Base-by-base conservation (phyloP, 2,797 vertebrate species). In the Picus viridis region DNA sequence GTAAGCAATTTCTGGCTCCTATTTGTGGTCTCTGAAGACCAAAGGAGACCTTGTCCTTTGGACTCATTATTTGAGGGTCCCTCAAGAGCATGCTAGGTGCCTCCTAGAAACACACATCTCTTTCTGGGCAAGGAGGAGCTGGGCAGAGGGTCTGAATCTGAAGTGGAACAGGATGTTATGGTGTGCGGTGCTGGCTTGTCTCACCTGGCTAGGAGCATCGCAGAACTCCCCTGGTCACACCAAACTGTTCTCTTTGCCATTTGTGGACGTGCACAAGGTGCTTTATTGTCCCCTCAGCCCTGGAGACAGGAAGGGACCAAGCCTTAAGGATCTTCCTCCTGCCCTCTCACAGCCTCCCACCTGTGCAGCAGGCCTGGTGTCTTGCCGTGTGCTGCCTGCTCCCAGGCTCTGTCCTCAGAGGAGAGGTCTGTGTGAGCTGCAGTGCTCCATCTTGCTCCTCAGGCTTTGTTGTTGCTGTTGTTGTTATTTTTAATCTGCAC, bases 401-500 rank as follows among this genome's bases (percentile, higher is more conserved):
- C 80, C 83, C 74, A 27, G 0, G 0, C 51, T 23, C 45, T 0
- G 1, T 30, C 54, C 81, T 2, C 5, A 4, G 59, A 81, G 76
- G 27, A 71, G 62, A 57, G 58, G n/a, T 79, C 14, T 0, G 0
- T 16, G 43, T 34, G 26, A 0, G 2, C 74, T 14, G 65, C 58
- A 53, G 45, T 6, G 65, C 69, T 87, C 74, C 56, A 79, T 62
- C 68, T n/a, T 4, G 45, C 63, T 34, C 49, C 9, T 13, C 39
- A 56, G 57, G 76, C 58, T 62, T 78, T 84, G 26, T 41, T 77
- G 47, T 83, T 82, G 47, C 81, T 82, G 81, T 64, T 88, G 86
- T 69, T 86, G 93, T 92, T 94, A 84, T 95, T 94, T 93, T 93
- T 93, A 92, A 93, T 89, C 88, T 6, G 0, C 12, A 1, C 65